Percentiles rank a stretch among this genome's conserved stretches.
phyloP scores from a whole-genome alignment of 2,113 vertebrate species.

The Hippocampus zosterae region DNA sequence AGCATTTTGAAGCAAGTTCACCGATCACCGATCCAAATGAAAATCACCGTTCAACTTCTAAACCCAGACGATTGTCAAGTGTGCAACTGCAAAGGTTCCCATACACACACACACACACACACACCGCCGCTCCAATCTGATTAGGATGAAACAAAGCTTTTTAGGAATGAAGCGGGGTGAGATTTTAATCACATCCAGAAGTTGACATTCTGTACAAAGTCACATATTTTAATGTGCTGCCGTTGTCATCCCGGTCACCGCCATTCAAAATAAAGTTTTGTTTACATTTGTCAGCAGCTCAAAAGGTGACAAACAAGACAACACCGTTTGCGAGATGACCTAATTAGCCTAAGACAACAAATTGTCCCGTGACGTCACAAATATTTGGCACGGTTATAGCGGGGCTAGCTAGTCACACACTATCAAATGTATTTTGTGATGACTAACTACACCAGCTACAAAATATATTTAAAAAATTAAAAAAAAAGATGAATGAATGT shows the following conservation, averaged over 20 bases:
- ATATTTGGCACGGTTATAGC: neutral
- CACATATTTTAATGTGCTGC: neutral
- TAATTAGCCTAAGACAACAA: neutral
- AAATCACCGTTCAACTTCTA: neutral
- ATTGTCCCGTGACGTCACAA: neutral
- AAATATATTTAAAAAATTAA: neutral
- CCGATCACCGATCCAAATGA: neutral
- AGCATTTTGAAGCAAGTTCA: neutral
- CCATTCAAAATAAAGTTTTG: neutral
- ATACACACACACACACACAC: neutral
- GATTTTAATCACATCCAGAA: slow-evolving; percentile 17
- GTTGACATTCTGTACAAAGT: neutral
- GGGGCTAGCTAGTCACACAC: neutral
- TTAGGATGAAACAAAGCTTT: slow-evolving; percentile 12
- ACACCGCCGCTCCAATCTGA: slow-evolving; percentile 23
- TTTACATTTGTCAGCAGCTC: neutral
- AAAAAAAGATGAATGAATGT: neutral
- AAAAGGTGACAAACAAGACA: neutral
- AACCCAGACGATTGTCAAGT: neutral
- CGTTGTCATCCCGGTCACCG: neutral
- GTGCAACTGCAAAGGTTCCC: neutral
- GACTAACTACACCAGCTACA: neutral
- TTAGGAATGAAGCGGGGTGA: slow-evolving; percentile 51
- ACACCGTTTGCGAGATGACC: neutral
- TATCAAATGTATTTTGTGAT: neutral